These are phyloP conservation scores for Liodrosophila aerea DNA, from an alignment of 2,888 invertebrate species.

Conservation along the genomic window DNA sequence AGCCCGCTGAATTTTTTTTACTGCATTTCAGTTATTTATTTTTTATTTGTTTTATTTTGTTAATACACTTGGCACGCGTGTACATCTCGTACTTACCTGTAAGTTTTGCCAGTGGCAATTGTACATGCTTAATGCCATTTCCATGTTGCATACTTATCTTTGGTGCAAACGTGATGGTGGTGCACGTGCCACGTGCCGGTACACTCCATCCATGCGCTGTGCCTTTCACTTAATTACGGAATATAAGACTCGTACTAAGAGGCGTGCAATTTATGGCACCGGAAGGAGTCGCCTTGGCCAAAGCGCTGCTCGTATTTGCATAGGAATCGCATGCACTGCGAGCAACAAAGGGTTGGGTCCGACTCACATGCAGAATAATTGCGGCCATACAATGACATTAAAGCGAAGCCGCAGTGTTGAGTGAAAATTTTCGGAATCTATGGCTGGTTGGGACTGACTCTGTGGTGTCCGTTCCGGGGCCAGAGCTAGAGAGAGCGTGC, in stretches of 20 bases:
- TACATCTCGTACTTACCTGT: too few species aligned
- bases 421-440: slow-evolving; percentile 3
- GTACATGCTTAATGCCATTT: background rate
- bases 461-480: slow-evolving; percentile 18
- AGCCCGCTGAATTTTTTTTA: slow-evolving; percentile 59
- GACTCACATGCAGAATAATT: slow-evolving; percentile 62
- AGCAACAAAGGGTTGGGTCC: slow-evolving; percentile 30
- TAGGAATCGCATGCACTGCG: slow-evolving; percentile 62
- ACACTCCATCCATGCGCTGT: slow-evolving; percentile 36
- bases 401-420: slow-evolving; percentile 36
- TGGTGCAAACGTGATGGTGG: slow-evolving; percentile 38
- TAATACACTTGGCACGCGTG: too few species aligned
- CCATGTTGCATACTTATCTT: slow-evolving; percentile 13
- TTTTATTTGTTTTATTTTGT: background rate
- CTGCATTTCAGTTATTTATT: too few species aligned
- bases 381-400: slow-evolving; percentile 72
- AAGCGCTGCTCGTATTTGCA: slow-evolving; percentile 54
- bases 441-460: slow-evolving; percentile 7
- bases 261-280: slow-evolving; percentile 63
- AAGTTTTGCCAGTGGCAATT: too few species aligned
- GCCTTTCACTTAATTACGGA: slow-evolving; percentile 63
- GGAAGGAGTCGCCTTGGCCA: slow-evolving; percentile 59
- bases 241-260: slow-evolving; percentile 33
- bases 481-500: slow-evolving; percentile 60
- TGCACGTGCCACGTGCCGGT: slow-evolving; percentile 33